phyloP scores from a whole-genome alignment of 2,113 vertebrate genomes.

The Phyllostomus discolor region DNA sequence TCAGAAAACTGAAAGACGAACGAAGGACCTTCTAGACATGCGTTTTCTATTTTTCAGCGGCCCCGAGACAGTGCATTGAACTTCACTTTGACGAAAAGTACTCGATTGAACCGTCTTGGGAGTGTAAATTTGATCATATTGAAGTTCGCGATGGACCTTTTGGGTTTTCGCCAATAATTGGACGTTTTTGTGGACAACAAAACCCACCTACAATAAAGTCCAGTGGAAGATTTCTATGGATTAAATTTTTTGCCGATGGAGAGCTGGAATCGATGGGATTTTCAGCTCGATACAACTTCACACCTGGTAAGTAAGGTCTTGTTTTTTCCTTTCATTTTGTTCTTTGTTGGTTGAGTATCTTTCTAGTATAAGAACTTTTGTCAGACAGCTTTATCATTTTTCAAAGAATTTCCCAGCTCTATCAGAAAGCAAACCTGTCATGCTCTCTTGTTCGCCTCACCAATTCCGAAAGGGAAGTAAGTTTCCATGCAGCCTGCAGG shows the following conservation, averaged over 20 bases:
- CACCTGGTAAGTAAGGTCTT: conserved; percentile 88
- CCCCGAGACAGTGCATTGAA: conserved; percentile 98
- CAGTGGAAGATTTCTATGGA: conserved; percentile 97
- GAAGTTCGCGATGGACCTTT: conserved; percentile 99
- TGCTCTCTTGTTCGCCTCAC: background rate
- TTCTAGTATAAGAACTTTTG: background rate
- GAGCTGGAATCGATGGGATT: conserved; percentile 98
- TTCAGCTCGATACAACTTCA: conserved; percentile 98
- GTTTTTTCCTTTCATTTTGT: background rate
- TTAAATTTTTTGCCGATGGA: conserved; percentile 99
- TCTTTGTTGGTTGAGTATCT: background rate
- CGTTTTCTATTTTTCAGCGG: conserved; percentile 80
- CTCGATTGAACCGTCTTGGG: conserved; percentile 98
- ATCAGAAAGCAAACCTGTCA: background rate
- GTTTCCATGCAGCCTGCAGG: background rate
- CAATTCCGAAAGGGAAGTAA: background rate
- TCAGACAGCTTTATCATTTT: background rate
- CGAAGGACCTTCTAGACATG: background rate
- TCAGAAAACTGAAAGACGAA: background rate
- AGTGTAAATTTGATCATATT: conserved; percentile 99
- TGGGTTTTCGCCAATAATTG: conserved; percentile 97
- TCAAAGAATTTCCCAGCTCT: background rate
- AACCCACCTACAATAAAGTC: conserved; percentile 97
- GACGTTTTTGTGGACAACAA: conserved; percentile 97
- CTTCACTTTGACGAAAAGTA: conserved; percentile 98